phyloP scores from a whole-genome alignment of 2,888 invertebrate genomes.

The Eudemis profundana region DNA sequence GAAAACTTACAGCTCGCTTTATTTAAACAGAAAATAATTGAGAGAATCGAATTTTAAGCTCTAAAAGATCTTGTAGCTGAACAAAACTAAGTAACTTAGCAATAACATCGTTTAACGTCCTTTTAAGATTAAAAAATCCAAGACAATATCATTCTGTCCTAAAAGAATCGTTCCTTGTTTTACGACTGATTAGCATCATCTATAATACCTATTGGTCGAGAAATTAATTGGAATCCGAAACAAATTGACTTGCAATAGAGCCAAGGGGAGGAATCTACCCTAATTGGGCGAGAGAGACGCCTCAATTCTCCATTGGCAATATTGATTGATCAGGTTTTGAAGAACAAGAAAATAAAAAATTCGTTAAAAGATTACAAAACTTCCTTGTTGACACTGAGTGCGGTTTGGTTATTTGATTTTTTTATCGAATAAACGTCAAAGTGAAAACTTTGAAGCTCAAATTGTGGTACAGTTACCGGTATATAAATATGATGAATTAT shows the following conservation, averaged over 20 bases:
- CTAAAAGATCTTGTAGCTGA: too few relatives aligned
- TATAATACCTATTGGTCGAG: conserved; percentile 1
- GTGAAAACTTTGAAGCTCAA: too few relatives aligned
- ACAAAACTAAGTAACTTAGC: too few relatives aligned
- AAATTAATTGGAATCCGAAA: conserved; percentile 27
- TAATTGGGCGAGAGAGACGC: conserved; percentile 26
- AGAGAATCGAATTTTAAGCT: too few relatives aligned
- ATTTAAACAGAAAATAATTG: too few relatives aligned
- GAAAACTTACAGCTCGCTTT: too few relatives aligned
- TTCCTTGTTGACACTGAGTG: background rate
- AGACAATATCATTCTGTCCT: background rate
- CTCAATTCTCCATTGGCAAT: conserved; percentile 27
- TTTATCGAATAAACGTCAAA: too few relatives aligned
- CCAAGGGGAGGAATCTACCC: conserved; percentile 10
- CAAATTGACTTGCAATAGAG: conserved; percentile 26
- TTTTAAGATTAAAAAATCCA: too few relatives aligned
- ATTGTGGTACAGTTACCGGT: too few relatives aligned
- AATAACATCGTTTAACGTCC: too few relatives aligned
- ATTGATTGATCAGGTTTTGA: conserved; percentile 18
- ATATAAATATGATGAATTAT: too few relatives aligned
- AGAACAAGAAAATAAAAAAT: background rate
- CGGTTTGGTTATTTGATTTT: background rate
- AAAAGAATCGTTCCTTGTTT: background rate
- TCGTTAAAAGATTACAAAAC: background rate
- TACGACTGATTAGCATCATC: conserved; percentile 17